Evolutionary conservation across 2,797 vertebrate species (phyloP).

Genomic region (Microtus obscurus): DNA sequence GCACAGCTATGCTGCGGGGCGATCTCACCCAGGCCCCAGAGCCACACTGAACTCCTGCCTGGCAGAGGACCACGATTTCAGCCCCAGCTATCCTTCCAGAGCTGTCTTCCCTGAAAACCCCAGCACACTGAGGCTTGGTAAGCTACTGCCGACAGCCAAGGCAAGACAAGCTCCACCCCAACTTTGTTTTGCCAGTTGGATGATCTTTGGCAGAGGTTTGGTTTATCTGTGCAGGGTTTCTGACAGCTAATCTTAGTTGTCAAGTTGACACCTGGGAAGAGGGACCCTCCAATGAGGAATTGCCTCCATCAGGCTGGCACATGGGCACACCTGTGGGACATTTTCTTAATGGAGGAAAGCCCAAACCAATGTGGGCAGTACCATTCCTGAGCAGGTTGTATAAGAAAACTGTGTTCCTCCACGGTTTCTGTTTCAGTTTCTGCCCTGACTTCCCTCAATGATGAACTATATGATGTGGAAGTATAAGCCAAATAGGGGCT

Average conservation of each 20-base stretch:
- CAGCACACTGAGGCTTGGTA: not conserved
- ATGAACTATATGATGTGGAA: not conserved
- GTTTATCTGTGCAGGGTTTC: not conserved
- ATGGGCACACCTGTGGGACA: not conserved
- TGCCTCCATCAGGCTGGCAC: not conserved
- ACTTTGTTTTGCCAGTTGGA: not conserved
- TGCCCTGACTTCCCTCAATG: not conserved
- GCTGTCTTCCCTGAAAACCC: not conserved
- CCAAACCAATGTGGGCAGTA: not conserved
- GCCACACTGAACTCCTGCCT: not conserved
- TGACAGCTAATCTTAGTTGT: not conserved
- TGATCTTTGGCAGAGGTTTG: not conserved
- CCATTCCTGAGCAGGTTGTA: not conserved
- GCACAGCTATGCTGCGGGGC: not conserved
- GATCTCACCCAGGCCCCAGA: not conserved
- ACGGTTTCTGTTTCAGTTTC: not conserved
- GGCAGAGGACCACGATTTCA: not conserved
- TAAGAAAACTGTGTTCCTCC: not conserved
- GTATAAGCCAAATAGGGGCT: not conserved
- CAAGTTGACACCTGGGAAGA: not conserved
- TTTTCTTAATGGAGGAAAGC: not conserved
- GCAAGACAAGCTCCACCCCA: not conserved
- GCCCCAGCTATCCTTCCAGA: not conserved
- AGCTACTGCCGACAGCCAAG: not conserved
- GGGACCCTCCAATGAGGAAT: not conserved